A percentile compares a stretch with the other conserved stretches of the same genome.
These are phyloP conservation scores for Charanyca ferruginea DNA, from an alignment of 2,888 invertebrate species.

Conservation along the genomic window DNA sequence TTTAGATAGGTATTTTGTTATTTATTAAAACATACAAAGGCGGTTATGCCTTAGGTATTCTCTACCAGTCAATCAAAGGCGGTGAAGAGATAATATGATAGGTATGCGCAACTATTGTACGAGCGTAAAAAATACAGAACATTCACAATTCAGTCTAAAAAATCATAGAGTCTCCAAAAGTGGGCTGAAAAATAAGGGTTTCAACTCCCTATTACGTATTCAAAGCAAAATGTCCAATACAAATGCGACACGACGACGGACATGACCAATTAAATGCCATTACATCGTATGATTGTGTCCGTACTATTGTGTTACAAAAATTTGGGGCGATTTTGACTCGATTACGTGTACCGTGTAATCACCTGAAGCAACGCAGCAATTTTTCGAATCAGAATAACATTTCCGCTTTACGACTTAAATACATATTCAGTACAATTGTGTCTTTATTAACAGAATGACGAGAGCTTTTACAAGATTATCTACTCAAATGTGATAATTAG, in stretches of 20 bases:
- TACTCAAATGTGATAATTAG: slow-evolving; percentile 45
- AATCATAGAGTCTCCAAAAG: neutral
- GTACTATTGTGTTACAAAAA: slow-evolving; percentile 72
- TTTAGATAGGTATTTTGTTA: too few species aligned
- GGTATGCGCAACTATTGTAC: too few species aligned
- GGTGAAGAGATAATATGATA: too few species aligned
- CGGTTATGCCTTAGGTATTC: too few species aligned
- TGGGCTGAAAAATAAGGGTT: slow-evolving; percentile 44
- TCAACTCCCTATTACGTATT: slow-evolving; percentile 30
- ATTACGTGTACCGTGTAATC: slow-evolving; percentile 75
- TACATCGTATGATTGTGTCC: slow-evolving; percentile 72
- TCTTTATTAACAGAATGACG: slow-evolving; percentile 56
- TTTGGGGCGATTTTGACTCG: slow-evolving; percentile 69
- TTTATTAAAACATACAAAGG: too few species aligned
- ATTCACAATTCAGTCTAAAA: neutral
- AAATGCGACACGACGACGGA: slow-evolving; percentile 78
- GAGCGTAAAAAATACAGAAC: too few species aligned
- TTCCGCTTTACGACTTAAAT: slow-evolving; percentile 66
- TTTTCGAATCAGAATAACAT: slow-evolving; percentile 70
- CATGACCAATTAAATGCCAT: slow-evolving; percentile 80
- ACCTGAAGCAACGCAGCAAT: slow-evolving; percentile 70
- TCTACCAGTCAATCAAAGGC: too few species aligned
- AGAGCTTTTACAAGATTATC: slow-evolving; percentile 55
- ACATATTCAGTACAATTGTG: slow-evolving; percentile 60
- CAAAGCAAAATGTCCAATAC: slow-evolving; percentile 64